These are phyloP conservation scores for Saturnia japonica DNA, from an alignment of 2,888 invertebrate genomes.

Conservation along the genomic window DNA sequence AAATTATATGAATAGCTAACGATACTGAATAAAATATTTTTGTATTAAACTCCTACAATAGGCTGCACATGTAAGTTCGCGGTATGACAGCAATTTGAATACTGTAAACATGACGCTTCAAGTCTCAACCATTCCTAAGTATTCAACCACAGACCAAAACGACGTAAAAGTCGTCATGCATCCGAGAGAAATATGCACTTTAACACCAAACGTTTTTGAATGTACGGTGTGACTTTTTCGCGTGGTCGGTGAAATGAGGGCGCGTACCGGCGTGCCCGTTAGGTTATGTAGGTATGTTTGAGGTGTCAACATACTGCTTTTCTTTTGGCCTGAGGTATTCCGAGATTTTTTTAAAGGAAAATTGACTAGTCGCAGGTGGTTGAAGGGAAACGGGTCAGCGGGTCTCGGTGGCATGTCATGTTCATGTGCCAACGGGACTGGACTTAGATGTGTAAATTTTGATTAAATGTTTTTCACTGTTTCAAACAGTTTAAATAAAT, in stretches of 20 bases:
- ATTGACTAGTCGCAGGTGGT: conserved; percentile 76
- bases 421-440: conserved; percentile 73
- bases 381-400: conserved; percentile 77
- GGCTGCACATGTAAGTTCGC: conserved; percentile 41
- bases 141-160: conserved; percentile 53
- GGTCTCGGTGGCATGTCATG: conserved; percentile 73
- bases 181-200: conserved; percentile 57
- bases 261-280: conserved; percentile 64
- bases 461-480: neutral
- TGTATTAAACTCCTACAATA: conserved; percentile 43
- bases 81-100: conserved; percentile 70
- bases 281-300: conserved; percentile 72
- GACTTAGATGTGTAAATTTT: conserved; percentile 32
- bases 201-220: conserved; percentile 60
- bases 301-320: conserved; percentile 76
- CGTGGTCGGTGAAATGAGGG: conserved; percentile 62
- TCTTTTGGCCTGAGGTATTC: conserved; percentile 69
- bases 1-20: conserved; percentile 14
- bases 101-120: conserved; percentile 70
- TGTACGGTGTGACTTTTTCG: conserved; percentile 54
- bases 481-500: neutral
- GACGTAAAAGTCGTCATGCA: conserved; percentile 39
- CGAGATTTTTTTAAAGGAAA: conserved; percentile 75
- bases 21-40: conserved; percentile 24
- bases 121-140: conserved; percentile 66